phyloP scores from a whole-genome alignment of 2,888 invertebrate species.

The Mesodorylaimus sp. region DNA sequence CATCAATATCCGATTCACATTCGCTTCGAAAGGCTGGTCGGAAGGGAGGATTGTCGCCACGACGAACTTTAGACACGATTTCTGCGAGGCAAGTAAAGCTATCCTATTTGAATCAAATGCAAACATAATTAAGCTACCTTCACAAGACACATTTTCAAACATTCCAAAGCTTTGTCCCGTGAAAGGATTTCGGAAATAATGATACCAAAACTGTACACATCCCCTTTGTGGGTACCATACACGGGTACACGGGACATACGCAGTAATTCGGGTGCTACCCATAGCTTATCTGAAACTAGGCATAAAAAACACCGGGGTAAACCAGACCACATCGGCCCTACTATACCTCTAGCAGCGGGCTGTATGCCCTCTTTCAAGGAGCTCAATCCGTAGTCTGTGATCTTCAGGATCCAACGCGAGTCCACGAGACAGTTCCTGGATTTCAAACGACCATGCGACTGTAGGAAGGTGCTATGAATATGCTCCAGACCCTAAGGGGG shows the following conservation, averaged over 20 bases:
- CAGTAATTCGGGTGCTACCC: constrained; percentile 9
- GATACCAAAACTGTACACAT: constrained; percentile 11
- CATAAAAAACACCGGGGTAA: too few relatives aligned
- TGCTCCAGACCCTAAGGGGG: constrained; percentile 9
- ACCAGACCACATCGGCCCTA: too few relatives aligned
- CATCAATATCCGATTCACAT: background rate
- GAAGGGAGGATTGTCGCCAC: constrained; percentile 8
- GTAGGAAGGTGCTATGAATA: background rate
- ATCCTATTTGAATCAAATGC: too few relatives aligned
- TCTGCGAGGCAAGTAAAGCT: too few relatives aligned
- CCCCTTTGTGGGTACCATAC: constrained; percentile 5
- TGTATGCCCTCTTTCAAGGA: background rate
- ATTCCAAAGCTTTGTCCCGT: background rate
- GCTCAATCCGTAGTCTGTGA: constrained; percentile 10
- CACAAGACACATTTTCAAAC: too few relatives aligned
- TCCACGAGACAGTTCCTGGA: constrained; percentile 11
- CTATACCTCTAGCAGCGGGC: background rate
- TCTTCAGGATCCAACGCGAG: constrained; percentile 9
- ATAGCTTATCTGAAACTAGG: constrained; percentile 5
- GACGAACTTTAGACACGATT: constrained; percentile 7
- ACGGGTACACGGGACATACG: background rate
- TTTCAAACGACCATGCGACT: constrained; percentile 10
- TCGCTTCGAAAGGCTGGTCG: constrained; percentile 5
- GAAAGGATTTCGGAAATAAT: constrained; percentile 9
- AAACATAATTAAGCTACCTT: background rate